Evolutionary conservation across 2,113 vertebrate species (phyloP).

Genomic region (Tenrec ecaudatus): DNA sequence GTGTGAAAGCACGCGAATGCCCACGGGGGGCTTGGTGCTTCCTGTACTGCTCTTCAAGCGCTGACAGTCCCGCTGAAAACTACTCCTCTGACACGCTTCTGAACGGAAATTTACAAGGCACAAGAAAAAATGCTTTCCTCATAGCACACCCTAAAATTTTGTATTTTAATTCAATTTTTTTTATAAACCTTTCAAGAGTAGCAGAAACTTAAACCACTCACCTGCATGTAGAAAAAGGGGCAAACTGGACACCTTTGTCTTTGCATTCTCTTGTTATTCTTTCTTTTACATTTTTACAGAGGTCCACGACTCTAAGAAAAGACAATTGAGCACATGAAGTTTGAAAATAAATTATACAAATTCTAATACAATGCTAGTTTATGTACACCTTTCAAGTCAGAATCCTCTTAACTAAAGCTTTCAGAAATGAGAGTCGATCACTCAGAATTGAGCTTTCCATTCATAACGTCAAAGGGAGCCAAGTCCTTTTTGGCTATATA

Average conservation of each 20-base stretch:
- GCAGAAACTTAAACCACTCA: slow-evolving; percentile 79
- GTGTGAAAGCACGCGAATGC: slow-evolving; percentile 8
- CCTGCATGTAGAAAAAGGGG: slow-evolving; percentile 96
- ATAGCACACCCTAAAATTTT: not conserved
- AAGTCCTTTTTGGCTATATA: not conserved
- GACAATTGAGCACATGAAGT: slow-evolving; percentile 55
- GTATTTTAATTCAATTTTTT: no score
- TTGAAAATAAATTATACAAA: slow-evolving; percentile 52
- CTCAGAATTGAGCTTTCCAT: not conserved
- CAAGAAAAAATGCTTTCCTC: not conserved
- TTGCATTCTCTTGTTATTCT: slow-evolving; percentile 96
- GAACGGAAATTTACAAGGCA: not conserved
- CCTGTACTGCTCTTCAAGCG: not conserved
- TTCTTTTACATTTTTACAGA: slow-evolving; percentile 98
- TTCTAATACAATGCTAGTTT: slow-evolving; percentile 36
- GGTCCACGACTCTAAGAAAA: slow-evolving; percentile 94
- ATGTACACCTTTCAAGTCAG: slow-evolving; percentile 20
- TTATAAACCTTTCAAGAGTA: not conserved
- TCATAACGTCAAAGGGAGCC: not conserved
- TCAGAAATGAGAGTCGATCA: not conserved
- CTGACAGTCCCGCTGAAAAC: not conserved
- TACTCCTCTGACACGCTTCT: not conserved
- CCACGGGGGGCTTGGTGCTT: not conserved
- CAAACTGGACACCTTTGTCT: slow-evolving; percentile 97
- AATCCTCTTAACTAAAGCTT: slow-evolving; percentile 41